These are phyloP conservation scores for Monopis laevigella DNA, from an alignment of 2,888 invertebrate genomes.

Conservation along the genomic window DNA sequence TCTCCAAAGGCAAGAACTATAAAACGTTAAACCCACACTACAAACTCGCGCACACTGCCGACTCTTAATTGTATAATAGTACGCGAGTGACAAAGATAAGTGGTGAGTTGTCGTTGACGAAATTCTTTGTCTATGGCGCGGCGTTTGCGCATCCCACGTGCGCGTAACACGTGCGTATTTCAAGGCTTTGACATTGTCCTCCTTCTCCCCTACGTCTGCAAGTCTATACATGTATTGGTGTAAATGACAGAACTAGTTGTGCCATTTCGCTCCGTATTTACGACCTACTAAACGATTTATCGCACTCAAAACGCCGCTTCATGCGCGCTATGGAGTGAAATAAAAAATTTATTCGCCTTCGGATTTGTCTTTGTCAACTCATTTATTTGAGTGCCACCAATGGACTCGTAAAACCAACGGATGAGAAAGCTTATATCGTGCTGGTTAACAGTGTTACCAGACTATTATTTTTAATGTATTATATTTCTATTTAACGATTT, in stretches of 20 bases:
- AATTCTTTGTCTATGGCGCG: too few species aligned
- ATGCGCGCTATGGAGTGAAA: not conserved
- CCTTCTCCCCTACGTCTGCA: too few species aligned
- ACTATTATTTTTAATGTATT: not conserved
- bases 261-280: conserved; percentile 2
- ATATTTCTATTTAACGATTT: too few species aligned
- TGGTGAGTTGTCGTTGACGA: too few species aligned
- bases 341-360: conserved; percentile 3
- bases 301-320: conserved; percentile 8
- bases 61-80: too few species aligned
- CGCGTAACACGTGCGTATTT: too few species aligned
- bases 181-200: too few species aligned
- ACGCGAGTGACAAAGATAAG: too few species aligned
- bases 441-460: not conserved
- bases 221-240: not conserved
- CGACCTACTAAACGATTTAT: conserved; percentile 9
- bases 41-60: too few species aligned
- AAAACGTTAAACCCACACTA: too few species aligned
- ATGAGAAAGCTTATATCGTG: not conserved
- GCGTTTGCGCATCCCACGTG: too few species aligned
- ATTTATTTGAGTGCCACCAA: conserved; percentile 11
- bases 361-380: conserved; percentile 9
- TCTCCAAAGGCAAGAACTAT: too few species aligned
- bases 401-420: conserved; percentile 7
- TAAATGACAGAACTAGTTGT: not conserved